Evolutionary conservation across 2,113 vertebrate species (phyloP), one percentile per base, ranked within the genome.

Genomic region (Toxostoma redivivum): DNA sequence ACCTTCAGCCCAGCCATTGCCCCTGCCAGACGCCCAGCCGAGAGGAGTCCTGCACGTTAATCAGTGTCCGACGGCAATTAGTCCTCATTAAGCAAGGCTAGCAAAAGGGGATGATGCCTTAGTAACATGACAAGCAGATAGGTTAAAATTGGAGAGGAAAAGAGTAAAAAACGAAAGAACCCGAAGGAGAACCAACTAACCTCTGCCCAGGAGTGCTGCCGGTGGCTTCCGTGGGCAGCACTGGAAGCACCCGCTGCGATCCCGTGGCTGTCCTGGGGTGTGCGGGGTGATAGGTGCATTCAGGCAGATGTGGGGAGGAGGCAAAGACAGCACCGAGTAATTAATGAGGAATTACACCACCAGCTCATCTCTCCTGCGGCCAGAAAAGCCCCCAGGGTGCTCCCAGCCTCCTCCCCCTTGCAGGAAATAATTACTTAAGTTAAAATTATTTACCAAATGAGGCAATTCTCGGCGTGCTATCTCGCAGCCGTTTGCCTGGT

Each of bases 371-470:
- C 65, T 81, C 95, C 92, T 9, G 47, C 40, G 69, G 78, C 78
- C 70, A 37, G 53, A 85, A 87, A 54, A 94, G 48, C 71, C 70
- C 92, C 85, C 76, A 0, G 15, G 77, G 93, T 86, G 27, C 3
- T 30, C 77, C 37, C 60, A 1, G 22, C 89, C 78, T 86, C 42
- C 3, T 79, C 64, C 90, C 70, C 60, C 51, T 86, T 82, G 89
- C 82, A 73, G 91, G 93, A 97, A 97, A 98, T 97, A 97, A 97
- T 97, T 96, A 95, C 87, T 92, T 27, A 66, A 47, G 38, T 94
- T 82, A 88, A 96, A 97, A 97, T 97, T 97, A 97, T 98, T 97
- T 98, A 96, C 94, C 92, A 96, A 98, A 97, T 92, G 96, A 98
- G 96, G 95, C 91, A 76, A 74, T 97, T 97, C 91, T 87, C 77